Conservation (phyloP, 2,113 vertebrate species). For the Prunella fulvescens region DNA sequence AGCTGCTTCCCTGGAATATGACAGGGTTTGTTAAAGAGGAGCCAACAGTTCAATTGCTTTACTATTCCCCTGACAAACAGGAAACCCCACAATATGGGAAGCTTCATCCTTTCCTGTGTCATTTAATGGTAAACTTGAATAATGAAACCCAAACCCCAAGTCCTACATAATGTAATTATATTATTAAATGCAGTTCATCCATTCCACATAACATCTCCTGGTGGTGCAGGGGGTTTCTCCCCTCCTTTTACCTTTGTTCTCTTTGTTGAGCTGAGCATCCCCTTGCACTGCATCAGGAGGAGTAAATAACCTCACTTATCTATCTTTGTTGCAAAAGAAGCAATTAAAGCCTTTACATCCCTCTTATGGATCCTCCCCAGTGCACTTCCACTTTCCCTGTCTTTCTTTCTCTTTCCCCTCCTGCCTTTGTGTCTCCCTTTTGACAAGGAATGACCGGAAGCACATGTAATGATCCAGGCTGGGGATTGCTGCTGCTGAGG, state of each 20-base stretch:
- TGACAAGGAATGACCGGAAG: neutral
- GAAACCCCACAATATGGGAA: neutral
- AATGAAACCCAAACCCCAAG: neutral
- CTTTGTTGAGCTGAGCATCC: neutral
- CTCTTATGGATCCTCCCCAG: neutral
- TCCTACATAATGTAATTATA: neutral
- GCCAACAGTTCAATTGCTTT: neutral
- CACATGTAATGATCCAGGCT: accelerated
- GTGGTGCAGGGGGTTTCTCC: neutral
- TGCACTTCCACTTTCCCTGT: neutral
- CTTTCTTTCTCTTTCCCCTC: neutral
- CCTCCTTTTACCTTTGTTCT: neutral
- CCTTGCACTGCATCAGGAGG: neutral
- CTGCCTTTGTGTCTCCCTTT: neutral
- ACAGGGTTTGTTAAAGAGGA: neutral
- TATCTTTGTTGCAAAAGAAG: neutral
- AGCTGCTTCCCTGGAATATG: neutral
- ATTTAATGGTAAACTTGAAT: neutral
- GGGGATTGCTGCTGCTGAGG: neutral
- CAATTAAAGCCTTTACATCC: neutral
- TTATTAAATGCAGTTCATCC: neutral
- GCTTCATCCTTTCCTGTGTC: neutral
- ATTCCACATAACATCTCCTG: neutral
- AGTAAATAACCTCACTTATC: neutral
- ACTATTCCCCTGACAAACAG: neutral